These are phyloP conservation scores for Acromyrmex echinatior DNA, from an alignment of 1,140 invertebrate genomes.

Conservation along the genomic window DNA sequence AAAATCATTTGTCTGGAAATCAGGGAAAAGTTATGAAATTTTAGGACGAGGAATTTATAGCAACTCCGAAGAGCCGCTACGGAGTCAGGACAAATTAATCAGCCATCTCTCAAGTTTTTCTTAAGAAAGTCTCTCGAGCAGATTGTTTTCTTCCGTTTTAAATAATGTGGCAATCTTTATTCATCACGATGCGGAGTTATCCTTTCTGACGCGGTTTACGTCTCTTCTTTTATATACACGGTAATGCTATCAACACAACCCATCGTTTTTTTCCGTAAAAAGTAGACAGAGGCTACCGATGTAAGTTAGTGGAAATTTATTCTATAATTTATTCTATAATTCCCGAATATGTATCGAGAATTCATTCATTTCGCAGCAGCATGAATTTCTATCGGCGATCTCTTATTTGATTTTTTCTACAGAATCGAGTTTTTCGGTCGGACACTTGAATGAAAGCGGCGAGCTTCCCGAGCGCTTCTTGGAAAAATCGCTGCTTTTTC, in stretches of 20 bases:
- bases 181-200: background rate
- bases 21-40: too few species aligned
- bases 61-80: too few species aligned
- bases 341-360: background rate
- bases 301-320: background rate
- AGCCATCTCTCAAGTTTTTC: background rate
- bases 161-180: constrained; percentile 47
- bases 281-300: background rate
- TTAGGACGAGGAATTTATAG: too few species aligned
- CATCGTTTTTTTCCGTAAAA: background rate
- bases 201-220: background rate
- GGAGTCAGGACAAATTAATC: constrained; percentile 14
- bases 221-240: background rate
- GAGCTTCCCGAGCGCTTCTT: too few species aligned
- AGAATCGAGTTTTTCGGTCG: background rate
- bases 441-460: background rate
- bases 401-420: background rate
- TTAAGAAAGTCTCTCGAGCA: background rate
- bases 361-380: background rate
- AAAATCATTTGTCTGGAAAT: too few species aligned
- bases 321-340: background rate
- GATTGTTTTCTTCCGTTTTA: constrained; percentile 29
- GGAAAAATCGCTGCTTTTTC: background rate
- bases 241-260: background rate
- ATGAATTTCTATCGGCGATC: background rate